These are phyloP conservation scores for Herpailurus yagouaroundi DNA, from an alignment of 2,113 vertebrate species.

Conservation along the genomic window DNA sequence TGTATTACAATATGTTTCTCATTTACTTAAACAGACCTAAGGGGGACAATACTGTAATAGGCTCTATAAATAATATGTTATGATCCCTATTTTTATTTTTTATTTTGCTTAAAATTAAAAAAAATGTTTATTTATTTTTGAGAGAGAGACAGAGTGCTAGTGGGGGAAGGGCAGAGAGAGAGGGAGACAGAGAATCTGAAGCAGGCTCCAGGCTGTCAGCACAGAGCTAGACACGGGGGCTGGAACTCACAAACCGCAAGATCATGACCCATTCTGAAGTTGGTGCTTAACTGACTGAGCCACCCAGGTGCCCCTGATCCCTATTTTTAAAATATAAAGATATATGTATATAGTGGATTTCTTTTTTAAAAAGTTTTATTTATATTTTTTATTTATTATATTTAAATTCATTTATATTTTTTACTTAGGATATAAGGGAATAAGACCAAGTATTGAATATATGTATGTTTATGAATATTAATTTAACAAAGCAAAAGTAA, in stretches of 20 bases:
- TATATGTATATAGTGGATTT: background rate
- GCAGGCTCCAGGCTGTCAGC: too few relatives aligned
- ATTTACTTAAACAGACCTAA: background rate
- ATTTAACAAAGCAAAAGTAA: background rate
- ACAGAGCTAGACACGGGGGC: too few relatives aligned
- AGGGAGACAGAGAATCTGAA: too few relatives aligned
- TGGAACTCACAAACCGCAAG: too few relatives aligned
- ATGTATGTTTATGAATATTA: background rate
- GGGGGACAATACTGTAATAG: background rate
- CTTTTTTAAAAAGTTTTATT: background rate
- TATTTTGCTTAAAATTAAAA: too few relatives aligned
- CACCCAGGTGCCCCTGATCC: background rate
- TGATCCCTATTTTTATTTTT: background rate
- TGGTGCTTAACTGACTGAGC: too few relatives aligned
- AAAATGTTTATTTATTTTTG: too few relatives aligned
- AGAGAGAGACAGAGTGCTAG: too few relatives aligned
- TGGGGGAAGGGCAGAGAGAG: too few relatives aligned
- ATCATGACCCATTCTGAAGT: too few relatives aligned
- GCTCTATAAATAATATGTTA: background rate
- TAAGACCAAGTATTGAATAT: background rate
- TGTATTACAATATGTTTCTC: background rate
- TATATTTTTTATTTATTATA: background rate
- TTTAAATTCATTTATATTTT: conserved; percentile 27
- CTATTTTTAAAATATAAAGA: background rate
- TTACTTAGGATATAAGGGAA: background rate